phyloP scores from a whole-genome alignment of 2,113 vertebrate species.

The Orcinus orca region DNA sequence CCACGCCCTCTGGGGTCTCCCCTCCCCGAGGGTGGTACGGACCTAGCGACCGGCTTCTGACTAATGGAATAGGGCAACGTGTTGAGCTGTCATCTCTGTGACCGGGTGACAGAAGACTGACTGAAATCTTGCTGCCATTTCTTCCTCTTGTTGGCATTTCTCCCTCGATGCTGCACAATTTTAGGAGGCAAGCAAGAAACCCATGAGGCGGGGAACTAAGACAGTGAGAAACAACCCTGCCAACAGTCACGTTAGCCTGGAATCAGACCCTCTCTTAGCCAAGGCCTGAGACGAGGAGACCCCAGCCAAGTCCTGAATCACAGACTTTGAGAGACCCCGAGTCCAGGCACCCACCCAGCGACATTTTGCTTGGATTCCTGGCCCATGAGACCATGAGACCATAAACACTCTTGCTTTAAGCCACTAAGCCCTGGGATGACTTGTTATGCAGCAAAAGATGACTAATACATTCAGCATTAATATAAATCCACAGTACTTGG shows the following conservation, averaged over 20 bases:
- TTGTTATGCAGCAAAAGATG: neutral
- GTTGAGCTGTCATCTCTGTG: neutral
- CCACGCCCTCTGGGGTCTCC: accelerated
- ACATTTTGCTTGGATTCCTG: no score
- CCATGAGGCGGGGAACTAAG: neutral
- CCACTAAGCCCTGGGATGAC: neutral
- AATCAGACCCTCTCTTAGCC: neutral
- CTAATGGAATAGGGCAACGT: accelerated
- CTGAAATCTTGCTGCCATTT: neutral
- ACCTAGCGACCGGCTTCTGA: neutral
- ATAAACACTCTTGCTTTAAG: neutral
- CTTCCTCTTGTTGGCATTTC: neutral
- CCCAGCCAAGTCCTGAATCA: accelerated
- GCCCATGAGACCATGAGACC: neutral
- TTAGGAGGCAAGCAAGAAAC: neutral
- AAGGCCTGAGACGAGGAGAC: accelerated
- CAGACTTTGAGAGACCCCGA: accelerated
- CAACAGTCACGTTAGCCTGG: neutral
- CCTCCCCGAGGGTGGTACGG: neutral
- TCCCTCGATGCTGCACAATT: accelerated
- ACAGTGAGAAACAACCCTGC: accelerated
- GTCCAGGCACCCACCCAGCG: neutral
- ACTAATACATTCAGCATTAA: neutral
- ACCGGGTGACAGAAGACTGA: neutral
- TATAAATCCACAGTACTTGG: neutral